Base-by-base conservation (phyloP, 2,797 vertebrate species). In the Podarcis lilfordi region DNA sequence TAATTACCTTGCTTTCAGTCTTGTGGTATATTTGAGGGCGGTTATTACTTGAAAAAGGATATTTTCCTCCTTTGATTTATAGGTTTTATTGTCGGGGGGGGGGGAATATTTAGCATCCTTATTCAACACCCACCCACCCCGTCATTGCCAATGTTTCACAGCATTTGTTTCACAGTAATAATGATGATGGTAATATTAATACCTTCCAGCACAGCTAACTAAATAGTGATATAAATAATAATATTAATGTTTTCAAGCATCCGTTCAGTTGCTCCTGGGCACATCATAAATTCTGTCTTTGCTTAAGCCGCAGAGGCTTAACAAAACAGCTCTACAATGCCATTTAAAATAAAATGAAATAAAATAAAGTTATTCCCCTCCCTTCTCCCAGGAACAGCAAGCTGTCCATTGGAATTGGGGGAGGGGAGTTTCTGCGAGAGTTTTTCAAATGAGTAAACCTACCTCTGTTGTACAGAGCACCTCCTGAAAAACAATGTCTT, bases 201-300 rank as follows among this genome's bases (percentile, higher is more conserved):
- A 93, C 89, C 95, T 96, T 93, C 94, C 76, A 95, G 90, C 92
- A 66, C 91, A 91, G 93, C 86, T 95, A 96, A 95, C 92, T 96
- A 96, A 97, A 95, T 90, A 94, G 91, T 68, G 88, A 95, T 95
- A 96, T 95, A 96, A 97, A 96, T 94, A 96, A 92, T 90, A 95
- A 87, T 93, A 95, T 94, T 92, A 95, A 91, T 91, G 85, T 92
- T 96, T 96, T 94, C 92, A 89, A 95, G 91, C 89, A 95, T 95
- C 89, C 94, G 15, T 95, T 95, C 71, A 76, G 93, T 82, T 90
- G 94, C 96, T 96, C 80, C 81, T 90, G 89, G 94, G 90, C 21
- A 0, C 89, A 93, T 95, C 94, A 93, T 93, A 95, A 95, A 95
- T 96, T 96, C 93, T 88, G 92, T 90, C 93, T 87, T 94, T 96